Conservation (phyloP, 2,113 vertebrate genomes). For the Forbesichthys agassizii region DNA sequence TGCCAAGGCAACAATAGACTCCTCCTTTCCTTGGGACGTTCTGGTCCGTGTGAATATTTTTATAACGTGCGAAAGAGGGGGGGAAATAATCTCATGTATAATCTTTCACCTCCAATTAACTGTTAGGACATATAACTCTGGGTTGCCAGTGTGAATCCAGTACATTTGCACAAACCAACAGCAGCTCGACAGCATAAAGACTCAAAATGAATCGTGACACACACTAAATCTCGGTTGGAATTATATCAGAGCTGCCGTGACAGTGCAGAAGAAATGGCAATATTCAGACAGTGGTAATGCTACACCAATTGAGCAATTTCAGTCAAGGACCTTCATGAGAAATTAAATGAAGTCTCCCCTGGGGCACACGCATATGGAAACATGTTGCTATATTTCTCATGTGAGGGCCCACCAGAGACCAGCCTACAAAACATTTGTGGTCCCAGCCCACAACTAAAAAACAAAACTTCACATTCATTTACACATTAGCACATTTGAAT, state of each 20-base stretch:
- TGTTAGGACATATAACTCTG: constrained; percentile 10
- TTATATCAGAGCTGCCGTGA: constrained; percentile 35
- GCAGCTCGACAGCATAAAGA: constrained; percentile 20
- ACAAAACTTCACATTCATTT: neutral
- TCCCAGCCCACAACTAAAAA: neutral
- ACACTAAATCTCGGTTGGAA: constrained; percentile 25
- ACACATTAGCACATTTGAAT: neutral
- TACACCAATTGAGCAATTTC: constrained; percentile 9
- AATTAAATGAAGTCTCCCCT: neutral
- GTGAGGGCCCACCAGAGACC: neutral
- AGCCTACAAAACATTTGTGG: neutral
- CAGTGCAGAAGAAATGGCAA: constrained; percentile 20
- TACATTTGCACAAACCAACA: constrained; percentile 57
- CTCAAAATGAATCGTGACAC: constrained; percentile 19
- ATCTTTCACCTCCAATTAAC: constrained; percentile 53
- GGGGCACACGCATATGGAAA: neutral
- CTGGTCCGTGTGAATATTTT: constrained; percentile 38
- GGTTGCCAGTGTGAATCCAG: constrained; percentile 30
- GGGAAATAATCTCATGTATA: constrained; percentile 46
- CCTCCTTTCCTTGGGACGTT: constrained; percentile 21
- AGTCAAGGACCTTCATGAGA: neutral
- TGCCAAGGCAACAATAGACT: constrained; percentile 49
- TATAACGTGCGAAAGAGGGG: constrained; percentile 42
- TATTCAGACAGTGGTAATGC: neutral
- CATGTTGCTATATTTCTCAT: neutral